Base-by-base conservation (phyloP, 2,797 vertebrate species). In the Schizopygopsis malacanthus region DNA sequence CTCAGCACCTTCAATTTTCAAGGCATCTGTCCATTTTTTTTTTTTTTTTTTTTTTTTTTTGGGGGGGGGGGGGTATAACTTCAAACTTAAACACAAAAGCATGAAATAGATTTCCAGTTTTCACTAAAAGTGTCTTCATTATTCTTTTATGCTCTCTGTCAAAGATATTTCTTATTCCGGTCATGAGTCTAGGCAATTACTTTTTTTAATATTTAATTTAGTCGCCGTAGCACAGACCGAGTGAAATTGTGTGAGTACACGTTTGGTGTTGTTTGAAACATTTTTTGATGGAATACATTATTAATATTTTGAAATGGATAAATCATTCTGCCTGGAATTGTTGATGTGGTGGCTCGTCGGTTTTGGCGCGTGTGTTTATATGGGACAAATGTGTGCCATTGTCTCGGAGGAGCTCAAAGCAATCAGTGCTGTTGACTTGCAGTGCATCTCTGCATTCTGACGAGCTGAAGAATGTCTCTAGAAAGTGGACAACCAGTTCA, bases 221-320 rank as follows among this genome's bases (percentile, higher is more conserved):
- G 87, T 88, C 47, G 47, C 71, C 73, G 72, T 75, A 85, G 89
- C 54, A 50, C 83, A 88, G 75, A 85, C 75, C 79, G 80, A 87
- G 84, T 18, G 65, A 75, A 83, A 87, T 85, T 85, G 85, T 86
- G 76, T 89, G 82, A 65, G 84, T 70, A 52, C 88, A 88, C 89
- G 80, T 90, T 92, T 89, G 83, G 87, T 89, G 87, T 91, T 90
- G 91, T 92, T 92, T 90, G 87, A 91, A 93, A 91, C 83, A 81
- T 78, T 82, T 92, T 91, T 90, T 91, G 85, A 92, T 92, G 89
- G 78, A 89, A 92, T 90, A 88, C 81, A 91, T 92, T 92, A 92
- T 94, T 93, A 92, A 92, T 93, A 89, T 92, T 85, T 88, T 82
- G 79, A 91, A 92, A 91, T 91, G 73, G 88, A 91, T 90, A 85